Percentiles rank a stretch among this genome's conserved stretches.
phyloP scores from a whole-genome alignment of 2,888 invertebrate species.

The Drosophila rellima region DNA sequence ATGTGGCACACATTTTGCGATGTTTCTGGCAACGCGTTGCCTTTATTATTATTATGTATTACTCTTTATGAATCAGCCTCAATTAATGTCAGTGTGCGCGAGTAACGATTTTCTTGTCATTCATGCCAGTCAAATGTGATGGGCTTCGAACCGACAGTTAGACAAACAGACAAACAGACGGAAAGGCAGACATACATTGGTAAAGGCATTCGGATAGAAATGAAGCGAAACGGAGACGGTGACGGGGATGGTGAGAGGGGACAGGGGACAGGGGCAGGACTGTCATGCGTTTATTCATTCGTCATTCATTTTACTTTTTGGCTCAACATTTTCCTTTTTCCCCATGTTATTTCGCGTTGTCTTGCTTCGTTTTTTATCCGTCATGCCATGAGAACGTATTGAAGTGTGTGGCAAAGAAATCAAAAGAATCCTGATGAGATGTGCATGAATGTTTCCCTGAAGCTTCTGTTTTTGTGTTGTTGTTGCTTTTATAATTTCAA shows the following conservation, averaged over 20 bases:
- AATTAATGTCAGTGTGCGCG: constrained; percentile 75
- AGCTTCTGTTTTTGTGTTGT: constrained; percentile 9
- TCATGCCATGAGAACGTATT: constrained; percentile 56
- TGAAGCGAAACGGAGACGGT: constrained; percentile 21
- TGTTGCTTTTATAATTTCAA: constrained; percentile 39
- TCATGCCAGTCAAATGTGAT: constrained; percentile 73
- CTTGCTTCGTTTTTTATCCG: constrained; percentile 40
- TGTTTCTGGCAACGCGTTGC: constrained; percentile 33
- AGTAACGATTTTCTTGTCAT: constrained; percentile 78
- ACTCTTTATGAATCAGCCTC: constrained; percentile 75
- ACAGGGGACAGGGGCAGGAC: constrained; percentile 32
- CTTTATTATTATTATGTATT: constrained; percentile 76
- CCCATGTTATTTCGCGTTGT: constrained; percentile 21
- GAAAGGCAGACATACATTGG: constrained; percentile 15
- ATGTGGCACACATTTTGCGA: constrained; percentile 43
- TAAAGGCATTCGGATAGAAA: constrained; percentile 41
- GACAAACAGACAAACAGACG: constrained; percentile 33
- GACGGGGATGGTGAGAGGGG: constrained; percentile 4
- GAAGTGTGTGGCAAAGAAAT: constrained; percentile 72
- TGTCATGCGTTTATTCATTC: constrained; percentile 77
- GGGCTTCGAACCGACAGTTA: constrained; percentile 49
- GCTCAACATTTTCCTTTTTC: constrained; percentile 42
- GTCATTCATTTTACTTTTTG: constrained; percentile 70
- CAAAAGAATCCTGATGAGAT: constrained; percentile 77
- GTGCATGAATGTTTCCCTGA: constrained; percentile 44